These are phyloP conservation scores for Aix galericulata DNA, from an alignment of 2,113 vertebrate species.

Conservation along the genomic window DNA sequence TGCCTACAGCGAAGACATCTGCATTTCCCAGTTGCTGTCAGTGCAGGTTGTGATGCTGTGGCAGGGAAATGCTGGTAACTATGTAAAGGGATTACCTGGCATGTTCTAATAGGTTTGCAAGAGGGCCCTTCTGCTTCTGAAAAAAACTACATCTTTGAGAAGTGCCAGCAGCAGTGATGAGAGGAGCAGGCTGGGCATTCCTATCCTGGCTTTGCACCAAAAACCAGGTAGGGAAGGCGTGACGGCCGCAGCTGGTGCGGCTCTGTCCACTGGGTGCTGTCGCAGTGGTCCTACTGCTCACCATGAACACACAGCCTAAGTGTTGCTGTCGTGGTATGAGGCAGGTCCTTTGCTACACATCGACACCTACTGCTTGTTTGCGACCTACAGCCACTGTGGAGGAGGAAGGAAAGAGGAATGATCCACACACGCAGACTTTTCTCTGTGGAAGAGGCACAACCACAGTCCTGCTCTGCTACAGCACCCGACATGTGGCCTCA, in stretches of 20 bases:
- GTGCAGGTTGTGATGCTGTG: neutral
- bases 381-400: neutral
- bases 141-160: neutral
- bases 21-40: neutral
- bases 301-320: rapidly evolving
- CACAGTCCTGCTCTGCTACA: neutral
- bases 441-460: neutral
- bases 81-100: constrained; percentile 50
- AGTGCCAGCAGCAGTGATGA: neutral
- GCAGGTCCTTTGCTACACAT: neutral
- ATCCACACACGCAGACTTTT: rapidly evolving
- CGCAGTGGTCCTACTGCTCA: rapidly evolving
- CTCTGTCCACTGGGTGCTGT: neutral
- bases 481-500: neutral
- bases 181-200: neutral
- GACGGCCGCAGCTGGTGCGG: rapidly evolving
- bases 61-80: constrained; percentile 30
- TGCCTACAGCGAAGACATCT: neutral
- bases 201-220: rapidly evolving
- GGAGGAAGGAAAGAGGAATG: neutral
- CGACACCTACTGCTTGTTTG: neutral
- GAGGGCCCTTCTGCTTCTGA: neutral
- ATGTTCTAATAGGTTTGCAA: constrained; percentile 27
- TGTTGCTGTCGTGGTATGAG: rapidly evolving
- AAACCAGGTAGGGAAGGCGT: neutral